Evolutionary conservation across 2,113 vertebrate genomes (phyloP).

Genomic region (Monarcha castaneiventris): DNA sequence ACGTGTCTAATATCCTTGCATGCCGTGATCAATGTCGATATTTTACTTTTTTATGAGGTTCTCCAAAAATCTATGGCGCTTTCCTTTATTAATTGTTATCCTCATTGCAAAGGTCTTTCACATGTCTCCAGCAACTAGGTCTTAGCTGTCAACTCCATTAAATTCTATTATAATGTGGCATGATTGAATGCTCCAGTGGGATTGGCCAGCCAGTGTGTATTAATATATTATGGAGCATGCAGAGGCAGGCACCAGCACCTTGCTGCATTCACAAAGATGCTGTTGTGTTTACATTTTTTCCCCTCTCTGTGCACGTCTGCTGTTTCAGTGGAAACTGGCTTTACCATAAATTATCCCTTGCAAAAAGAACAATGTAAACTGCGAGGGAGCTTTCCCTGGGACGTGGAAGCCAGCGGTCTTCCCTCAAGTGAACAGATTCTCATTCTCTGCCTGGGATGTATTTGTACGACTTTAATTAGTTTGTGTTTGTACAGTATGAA

Average conservation of each 20-base stretch:
- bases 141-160: conserved; percentile 47
- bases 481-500: conserved; percentile 48
- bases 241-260: neutral
- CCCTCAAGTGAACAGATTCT: conserved; percentile 23
- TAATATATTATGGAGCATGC: conserved; percentile 40
- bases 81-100: conserved; percentile 48
- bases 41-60: conserved; percentile 60
- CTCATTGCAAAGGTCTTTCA: conserved; percentile 44
- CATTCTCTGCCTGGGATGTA: conserved; percentile 24
- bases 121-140: conserved; percentile 51
- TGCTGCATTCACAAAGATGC: conserved; percentile 36
- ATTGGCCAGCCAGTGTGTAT: conserved; percentile 25
- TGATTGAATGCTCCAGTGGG: conserved; percentile 36
- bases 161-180: conserved; percentile 55
- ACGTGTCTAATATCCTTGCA: conserved; percentile 33
- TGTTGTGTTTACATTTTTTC: conserved; percentile 47
- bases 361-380: conserved; percentile 21
- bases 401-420: neutral
- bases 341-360: conserved; percentile 14
- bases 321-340: neutral
- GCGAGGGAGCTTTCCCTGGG: neutral
- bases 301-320: neutral
- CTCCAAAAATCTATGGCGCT: conserved; percentile 46
- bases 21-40: neutral
- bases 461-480: conserved; percentile 55